Conservation (phyloP, 64 coral and sea anemone species). For the Hydrozoanthus tunicans region DNA sequence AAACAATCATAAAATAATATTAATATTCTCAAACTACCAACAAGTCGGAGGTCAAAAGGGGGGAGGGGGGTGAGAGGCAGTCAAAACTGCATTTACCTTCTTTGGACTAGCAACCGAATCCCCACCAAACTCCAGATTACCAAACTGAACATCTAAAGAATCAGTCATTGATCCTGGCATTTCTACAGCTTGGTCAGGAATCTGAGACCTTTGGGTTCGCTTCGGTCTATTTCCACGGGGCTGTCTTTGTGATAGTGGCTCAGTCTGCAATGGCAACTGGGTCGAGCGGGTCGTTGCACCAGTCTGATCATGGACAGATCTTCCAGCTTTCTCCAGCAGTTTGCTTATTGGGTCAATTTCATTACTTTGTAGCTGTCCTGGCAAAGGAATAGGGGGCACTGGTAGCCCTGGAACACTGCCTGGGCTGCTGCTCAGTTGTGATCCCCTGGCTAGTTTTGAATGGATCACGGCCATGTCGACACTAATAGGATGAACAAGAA, state of each 20-base stretch:
- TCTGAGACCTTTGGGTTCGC: slow-evolving; percentile 77
- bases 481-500: slow-evolving; percentile 24
- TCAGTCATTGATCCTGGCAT: slow-evolving; percentile 91
- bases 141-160: slow-evolving; percentile 76
- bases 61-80: neutral
- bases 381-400: slow-evolving; percentile 76
- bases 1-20: neutral
- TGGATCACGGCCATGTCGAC: slow-evolving; percentile 90
- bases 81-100: slow-evolving; percentile 41
- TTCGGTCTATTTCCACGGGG: slow-evolving; percentile 61
- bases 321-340: slow-evolving; percentile 71
- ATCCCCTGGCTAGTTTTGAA: slow-evolving; percentile 77
- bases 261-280: slow-evolving; percentile 56
- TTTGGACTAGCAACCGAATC: slow-evolving; percentile 77
- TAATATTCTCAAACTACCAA: no score
- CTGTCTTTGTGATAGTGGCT: slow-evolving; percentile 64
- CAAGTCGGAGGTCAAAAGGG: no score
- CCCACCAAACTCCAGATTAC: slow-evolving; percentile 92
- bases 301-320: slow-evolving; percentile 18
- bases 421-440: slow-evolving; percentile 49
- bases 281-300: neutral
- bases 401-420: slow-evolving; percentile 37
- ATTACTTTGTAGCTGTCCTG: slow-evolving; percentile 17
- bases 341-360: slow-evolving; percentile 70
- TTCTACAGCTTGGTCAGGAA: slow-evolving; percentile 83